A percentile compares a stretch with the other conserved stretches of the same genome.
Conservation (phyloP, 2,113 vertebrate species). For the Psettodes erumei region DNA sequence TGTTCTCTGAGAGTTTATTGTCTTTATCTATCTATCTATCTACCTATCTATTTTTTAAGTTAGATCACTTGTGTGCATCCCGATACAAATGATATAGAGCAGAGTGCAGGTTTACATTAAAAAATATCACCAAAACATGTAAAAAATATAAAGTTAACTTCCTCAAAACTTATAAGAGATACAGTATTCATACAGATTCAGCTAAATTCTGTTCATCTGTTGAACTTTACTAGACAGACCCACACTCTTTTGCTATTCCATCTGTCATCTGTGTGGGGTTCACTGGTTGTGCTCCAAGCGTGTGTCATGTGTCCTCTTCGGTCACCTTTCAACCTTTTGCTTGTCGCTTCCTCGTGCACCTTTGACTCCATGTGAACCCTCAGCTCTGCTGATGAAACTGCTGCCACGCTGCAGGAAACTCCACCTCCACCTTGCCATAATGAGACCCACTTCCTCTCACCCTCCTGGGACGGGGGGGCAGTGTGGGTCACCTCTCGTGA, state of each 20-base stretch:
- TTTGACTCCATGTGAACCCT: conserved; percentile 16
- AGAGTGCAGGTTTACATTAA: no score
- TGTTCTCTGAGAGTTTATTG: background rate
- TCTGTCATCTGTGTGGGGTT: background rate
- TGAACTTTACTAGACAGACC: background rate
- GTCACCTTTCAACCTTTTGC: background rate
- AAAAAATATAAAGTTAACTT: no score
- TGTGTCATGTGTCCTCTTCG: background rate
- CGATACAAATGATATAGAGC: no score
- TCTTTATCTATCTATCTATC: background rate
- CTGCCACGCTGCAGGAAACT: conserved; percentile 34
- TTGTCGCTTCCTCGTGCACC: background rate
- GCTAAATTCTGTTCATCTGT: background rate
- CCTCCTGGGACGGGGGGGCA: conserved; percentile 61
- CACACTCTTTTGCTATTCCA: background rate
- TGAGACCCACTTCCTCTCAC: conserved; percentile 79
- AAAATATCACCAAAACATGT: no score
- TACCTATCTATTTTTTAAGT: no score
- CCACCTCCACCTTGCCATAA: conserved; percentile 66
- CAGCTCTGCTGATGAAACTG: conserved; percentile 28
- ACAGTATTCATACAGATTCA: no score
- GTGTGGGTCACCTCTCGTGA: conserved; percentile 67
- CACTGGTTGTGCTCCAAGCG: background rate
- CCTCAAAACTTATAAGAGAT: no score
- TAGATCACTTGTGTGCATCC: background rate